phyloP scores from a whole-genome alignment of 2,797 vertebrate species.

The Manis javanica region DNA sequence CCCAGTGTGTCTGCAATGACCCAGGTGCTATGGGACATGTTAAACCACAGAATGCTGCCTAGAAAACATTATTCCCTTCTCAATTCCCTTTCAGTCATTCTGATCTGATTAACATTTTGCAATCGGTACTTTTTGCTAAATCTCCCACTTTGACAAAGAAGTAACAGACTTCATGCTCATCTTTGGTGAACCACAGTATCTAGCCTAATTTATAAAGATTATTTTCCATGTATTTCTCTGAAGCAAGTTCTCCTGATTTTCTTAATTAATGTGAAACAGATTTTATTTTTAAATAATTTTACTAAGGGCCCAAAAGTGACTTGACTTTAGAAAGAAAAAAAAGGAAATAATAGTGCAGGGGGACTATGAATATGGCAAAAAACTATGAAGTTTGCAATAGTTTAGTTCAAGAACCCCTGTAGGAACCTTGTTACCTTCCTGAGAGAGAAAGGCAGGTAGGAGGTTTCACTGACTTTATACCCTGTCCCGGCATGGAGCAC shows the following conservation, averaged over 20 bases:
- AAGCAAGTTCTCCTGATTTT: not conserved
- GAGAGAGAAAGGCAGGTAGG: not conserved
- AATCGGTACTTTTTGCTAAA: not conserved
- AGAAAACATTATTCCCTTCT: not conserved
- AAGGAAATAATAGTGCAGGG: not conserved
- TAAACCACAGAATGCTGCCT: not conserved
- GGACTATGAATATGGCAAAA: not conserved
- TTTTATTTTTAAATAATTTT: not conserved
- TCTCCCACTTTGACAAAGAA: not conserved
- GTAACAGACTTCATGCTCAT: not conserved
- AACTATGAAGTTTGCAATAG: not conserved
- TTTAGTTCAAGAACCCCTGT: not conserved
- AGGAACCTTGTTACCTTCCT: not conserved
- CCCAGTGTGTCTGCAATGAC: not conserved
- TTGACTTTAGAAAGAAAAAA: not conserved
- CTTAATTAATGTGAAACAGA: not conserved
- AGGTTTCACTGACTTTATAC: not conserved
- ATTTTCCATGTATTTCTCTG: not conserved
- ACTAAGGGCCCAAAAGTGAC: not conserved
- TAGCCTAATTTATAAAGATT: not conserved
- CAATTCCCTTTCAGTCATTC: not conserved
- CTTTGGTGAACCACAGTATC: not conserved
- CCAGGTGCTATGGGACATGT: not conserved
- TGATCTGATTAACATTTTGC: not conserved
- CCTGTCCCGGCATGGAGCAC: not conserved